Evolutionary conservation across 2,888 invertebrate species (phyloP), one percentile per base, ranked within the genome.

Genomic region (Galeopsomyia nigrocyanea): DNA sequence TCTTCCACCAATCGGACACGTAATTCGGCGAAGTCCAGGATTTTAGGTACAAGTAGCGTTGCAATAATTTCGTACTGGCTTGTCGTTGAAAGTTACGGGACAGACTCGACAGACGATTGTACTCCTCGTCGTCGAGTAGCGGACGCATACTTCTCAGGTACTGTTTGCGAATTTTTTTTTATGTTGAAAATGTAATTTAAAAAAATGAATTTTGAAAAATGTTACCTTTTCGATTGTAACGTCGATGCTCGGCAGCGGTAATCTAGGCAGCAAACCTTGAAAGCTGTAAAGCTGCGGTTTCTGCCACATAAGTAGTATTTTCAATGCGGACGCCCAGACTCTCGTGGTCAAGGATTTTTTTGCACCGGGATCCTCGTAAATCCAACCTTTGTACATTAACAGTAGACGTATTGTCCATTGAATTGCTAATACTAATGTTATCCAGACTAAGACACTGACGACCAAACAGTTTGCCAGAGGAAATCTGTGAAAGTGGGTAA

Each of bases 1-100:
- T 98, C 87, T 99, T 99, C 99, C 99, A 99, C 99, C 99, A 99
- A 91, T 99, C 99, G 1, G 98, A 97, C 0, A 99, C 98, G 88
- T 98, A 96, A 87, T 96, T 96, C 75, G 93, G 93, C 1, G 95
- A 91, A 94, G 95, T 96, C 97, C 97, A 98, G 75, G 97, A 97
- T 87, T 99, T 99, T 16, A 99, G 89, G 31, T 93, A 85, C 17
- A 99, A 90, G 87, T 98, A 99, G 83, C 96, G 90, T 85, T 99
- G 99, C 26, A 99, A 89, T 84, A 97, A 97, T 50, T 92, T 92
- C 49, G 95, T 98, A 80, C 98, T 95, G 2, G 95, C 95, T 53
- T 89, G 26, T 26, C 26, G 90, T 86, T 95, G 90, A 83, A 99
- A 99, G 80, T 98, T 97, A 7, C 89, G 89, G 0, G 97, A 95